These are phyloP conservation scores for Vidua chalybeata DNA, from an alignment of 2,113 vertebrate species.

Conservation along the genomic window DNA sequence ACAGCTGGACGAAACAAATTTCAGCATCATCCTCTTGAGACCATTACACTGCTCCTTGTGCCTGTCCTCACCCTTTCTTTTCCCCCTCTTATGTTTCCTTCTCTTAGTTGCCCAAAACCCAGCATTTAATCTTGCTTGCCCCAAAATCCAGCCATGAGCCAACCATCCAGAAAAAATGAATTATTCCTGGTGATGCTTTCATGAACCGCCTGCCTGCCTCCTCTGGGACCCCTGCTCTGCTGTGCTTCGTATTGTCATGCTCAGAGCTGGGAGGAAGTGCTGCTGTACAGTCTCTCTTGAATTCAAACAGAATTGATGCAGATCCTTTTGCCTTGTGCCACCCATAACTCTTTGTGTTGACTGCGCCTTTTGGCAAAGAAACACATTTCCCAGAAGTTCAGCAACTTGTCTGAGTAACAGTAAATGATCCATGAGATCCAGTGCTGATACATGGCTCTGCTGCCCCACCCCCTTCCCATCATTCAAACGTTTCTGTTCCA, in stretches of 20 bases:
- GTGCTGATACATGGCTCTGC: neutral
- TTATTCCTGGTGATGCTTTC: neutral
- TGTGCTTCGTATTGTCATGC: accelerated
- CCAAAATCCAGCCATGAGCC: neutral
- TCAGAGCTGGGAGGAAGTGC: neutral
- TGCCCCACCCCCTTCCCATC: neutral
- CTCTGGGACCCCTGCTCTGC: neutral
- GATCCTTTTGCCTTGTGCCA: neutral
- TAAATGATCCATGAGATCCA: neutral
- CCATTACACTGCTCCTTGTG: neutral
- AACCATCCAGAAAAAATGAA: neutral
- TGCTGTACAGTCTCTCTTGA: neutral
- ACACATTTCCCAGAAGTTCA: neutral
- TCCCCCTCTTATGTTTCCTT: neutral
- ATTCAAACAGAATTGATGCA: neutral
- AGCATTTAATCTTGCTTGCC: neutral
- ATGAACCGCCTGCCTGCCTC: neutral
- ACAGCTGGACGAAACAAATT: neutral
- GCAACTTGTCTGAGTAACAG: neutral
- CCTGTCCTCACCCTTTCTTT: neutral
- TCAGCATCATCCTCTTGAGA: neutral
- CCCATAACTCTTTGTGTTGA: neutral
- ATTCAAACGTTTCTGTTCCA: neutral
- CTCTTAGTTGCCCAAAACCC: neutral
- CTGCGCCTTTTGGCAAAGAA: neutral